Conservation (phyloP, 2,888 invertebrate species). For the Saturnia japonica region DNA sequence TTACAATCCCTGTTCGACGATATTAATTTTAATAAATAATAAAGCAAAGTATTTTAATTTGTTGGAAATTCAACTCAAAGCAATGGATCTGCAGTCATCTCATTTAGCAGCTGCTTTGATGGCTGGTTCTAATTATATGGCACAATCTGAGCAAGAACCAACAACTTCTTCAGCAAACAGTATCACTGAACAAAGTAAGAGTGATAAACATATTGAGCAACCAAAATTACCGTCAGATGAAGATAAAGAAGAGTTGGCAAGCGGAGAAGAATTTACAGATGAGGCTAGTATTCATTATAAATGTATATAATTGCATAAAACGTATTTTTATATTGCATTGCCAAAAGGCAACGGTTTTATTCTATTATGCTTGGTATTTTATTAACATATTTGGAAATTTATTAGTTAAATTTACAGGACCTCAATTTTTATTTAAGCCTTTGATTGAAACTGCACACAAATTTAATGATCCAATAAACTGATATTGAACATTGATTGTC, state of each 20-base stretch:
- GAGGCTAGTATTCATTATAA: slow-evolving; percentile 50
- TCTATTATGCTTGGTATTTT: not conserved
- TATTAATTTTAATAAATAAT: too few species aligned
- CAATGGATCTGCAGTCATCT: slow-evolving; percentile 75
- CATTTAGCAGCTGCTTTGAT: slow-evolving; percentile 76
- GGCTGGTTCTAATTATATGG: slow-evolving; percentile 61
- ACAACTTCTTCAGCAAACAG: slow-evolving; percentile 26
- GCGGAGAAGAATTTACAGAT: slow-evolving; percentile 75
- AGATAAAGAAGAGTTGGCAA: slow-evolving; percentile 72
- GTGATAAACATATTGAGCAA: slow-evolving; percentile 52
- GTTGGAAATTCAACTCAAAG: not conserved
- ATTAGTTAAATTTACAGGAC: not conserved
- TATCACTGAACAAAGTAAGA: slow-evolving; percentile 50
- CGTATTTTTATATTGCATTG: not conserved
- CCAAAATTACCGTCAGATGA: slow-evolving; percentile 60
- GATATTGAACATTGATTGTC: not conserved
- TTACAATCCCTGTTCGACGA: too few species aligned
- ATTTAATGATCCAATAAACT: not conserved
- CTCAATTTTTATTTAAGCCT: not conserved
- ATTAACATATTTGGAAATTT: not conserved
- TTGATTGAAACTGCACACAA: not conserved
- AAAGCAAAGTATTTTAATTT: not conserved
- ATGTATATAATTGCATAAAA: not conserved
- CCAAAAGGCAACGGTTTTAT: not conserved
- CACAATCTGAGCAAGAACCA: slow-evolving; percentile 34